phyloP scores from a whole-genome alignment of 2,888 invertebrate genomes.

The Nipponacmea schrenckii region DNA sequence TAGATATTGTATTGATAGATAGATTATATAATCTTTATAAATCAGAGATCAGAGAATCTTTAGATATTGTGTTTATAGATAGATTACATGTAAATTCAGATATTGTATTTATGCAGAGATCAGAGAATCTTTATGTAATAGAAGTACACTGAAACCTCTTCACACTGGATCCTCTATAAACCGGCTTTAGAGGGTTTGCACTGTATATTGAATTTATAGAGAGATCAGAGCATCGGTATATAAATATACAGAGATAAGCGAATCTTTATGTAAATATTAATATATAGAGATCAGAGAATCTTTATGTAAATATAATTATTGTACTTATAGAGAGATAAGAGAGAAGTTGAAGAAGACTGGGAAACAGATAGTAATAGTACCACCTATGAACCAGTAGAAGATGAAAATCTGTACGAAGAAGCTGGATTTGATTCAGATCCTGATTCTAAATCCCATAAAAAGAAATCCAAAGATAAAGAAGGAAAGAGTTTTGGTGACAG shows the following conservation, averaged over 20 bases:
- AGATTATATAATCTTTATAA: no score
- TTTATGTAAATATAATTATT: no score
- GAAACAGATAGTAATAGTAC: constrained; percentile 28
- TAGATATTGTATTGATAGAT: no score
- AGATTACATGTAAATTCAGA: no score
- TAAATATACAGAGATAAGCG: no score
- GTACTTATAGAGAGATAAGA: not conserved
- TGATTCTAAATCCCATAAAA: constrained; percentile 19
- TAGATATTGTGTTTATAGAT: not conserved
- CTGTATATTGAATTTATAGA: constrained; percentile 1
- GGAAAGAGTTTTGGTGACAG: constrained; percentile 26
- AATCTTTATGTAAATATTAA: no score
- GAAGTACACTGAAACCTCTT: no score
- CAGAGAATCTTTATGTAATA: not conserved
- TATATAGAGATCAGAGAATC: no score
- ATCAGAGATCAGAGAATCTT: not conserved
- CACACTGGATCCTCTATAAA: no score
- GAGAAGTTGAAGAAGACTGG: constrained; percentile 33
- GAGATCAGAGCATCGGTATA: not conserved
- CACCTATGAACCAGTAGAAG: constrained; percentile 29
- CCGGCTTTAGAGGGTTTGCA: no score
- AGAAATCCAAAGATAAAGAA: constrained; percentile 22
- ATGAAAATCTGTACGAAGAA: constrained; percentile 35
- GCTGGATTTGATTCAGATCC: constrained; percentile 19
- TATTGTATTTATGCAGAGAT: not conserved